phyloP scores from a whole-genome alignment of 2,797 vertebrate genomes.

The Nasua narica region DNA sequence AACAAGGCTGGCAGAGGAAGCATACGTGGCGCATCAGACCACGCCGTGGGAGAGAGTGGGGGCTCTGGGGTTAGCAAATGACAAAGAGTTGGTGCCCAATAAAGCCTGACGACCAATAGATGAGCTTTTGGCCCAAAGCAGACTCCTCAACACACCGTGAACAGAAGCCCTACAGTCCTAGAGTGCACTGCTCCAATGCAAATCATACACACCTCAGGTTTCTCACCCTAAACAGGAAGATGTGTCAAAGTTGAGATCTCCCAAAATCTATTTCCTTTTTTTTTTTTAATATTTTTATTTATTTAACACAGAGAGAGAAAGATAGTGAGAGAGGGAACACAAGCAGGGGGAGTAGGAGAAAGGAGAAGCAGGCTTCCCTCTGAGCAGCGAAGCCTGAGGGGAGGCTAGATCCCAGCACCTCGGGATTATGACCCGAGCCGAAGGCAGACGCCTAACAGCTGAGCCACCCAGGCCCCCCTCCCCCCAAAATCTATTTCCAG shows the following conservation, averaged over 20 bases:
- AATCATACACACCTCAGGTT: background rate
- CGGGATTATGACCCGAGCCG: no score
- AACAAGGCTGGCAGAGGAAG: background rate
- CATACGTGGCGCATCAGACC: background rate
- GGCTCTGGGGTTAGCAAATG: background rate
- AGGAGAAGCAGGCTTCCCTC: no score
- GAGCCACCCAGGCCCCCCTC: no score
- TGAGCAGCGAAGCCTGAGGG: no score
- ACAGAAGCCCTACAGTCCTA: background rate
- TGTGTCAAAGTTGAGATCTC: background rate
- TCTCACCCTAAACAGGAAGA: background rate
- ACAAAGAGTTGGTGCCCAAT: background rate
- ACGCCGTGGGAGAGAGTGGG: background rate
- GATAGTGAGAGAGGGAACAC: no score
- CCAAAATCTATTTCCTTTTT: background rate
- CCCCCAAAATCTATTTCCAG: background rate
- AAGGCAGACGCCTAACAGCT: no score
- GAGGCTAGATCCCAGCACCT: no score
- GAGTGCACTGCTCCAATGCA: background rate
- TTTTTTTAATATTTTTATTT: no score
- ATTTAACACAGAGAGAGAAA: no score
- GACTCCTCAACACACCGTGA: background rate
- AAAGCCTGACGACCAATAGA: background rate
- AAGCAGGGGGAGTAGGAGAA: no score
- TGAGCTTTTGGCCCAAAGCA: background rate